Percentiles rank a stretch among this genome's conserved stretches.
These are phyloP conservation scores for Leptarthrus brevirostris DNA, from an alignment of 2,888 invertebrate genomes.

Conservation along the genomic window DNA sequence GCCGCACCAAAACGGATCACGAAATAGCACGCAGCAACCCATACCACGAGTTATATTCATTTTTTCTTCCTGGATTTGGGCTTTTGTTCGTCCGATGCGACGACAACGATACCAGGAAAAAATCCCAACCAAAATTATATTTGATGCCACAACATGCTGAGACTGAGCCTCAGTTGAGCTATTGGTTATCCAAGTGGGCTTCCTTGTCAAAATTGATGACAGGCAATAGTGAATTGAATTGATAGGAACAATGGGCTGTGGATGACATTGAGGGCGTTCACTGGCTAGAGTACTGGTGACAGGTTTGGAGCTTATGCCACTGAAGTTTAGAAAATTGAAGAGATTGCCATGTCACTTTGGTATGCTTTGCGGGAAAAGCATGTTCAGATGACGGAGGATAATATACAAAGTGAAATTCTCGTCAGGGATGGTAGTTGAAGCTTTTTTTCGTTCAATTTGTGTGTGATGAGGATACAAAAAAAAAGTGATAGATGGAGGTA, in stretches of 20 bases:
- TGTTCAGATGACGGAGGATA: background rate
- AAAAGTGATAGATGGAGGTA: too few species aligned
- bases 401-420: background rate
- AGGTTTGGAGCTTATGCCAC: background rate
- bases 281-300: background rate
- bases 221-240: constrained; percentile 4
- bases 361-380: background rate
- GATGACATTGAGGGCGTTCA: constrained; percentile 1
- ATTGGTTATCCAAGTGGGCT: background rate
- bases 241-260: background rate
- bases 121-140: background rate
- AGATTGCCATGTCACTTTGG: background rate
- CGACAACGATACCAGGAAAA: background rate
- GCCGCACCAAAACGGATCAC: background rate
- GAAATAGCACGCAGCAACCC: too few species aligned
- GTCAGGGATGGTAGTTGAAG: too few species aligned
- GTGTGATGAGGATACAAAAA: too few species aligned
- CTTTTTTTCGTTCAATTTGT: too few species aligned
- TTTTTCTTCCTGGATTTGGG: background rate
- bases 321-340: background rate
- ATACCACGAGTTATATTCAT: background rate
- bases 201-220: constrained; percentile 18
- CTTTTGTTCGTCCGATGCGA: background rate
- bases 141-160: constrained; percentile 7
- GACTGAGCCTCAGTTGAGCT: background rate